Conservation (phyloP, 2,888 invertebrate species). For the Mongoloraphidia duomilia region DNA sequence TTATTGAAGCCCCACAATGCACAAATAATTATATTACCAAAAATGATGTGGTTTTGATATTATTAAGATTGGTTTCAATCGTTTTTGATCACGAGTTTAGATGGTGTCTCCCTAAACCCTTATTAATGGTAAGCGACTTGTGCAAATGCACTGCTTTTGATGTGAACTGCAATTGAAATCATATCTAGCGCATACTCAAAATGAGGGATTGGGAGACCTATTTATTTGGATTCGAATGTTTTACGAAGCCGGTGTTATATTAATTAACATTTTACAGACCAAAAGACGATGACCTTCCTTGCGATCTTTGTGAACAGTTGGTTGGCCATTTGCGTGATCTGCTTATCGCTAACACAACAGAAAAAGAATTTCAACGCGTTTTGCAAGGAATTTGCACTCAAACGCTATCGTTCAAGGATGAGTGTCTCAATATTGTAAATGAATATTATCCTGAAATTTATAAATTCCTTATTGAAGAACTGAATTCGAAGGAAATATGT, state of each 20-base stretch:
- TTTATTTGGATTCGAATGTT: conserved; percentile 22
- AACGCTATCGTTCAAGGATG: conserved; percentile 52
- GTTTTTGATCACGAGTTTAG: too few species aligned
- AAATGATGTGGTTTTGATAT: too few species aligned
- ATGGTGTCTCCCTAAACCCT: too few species aligned
- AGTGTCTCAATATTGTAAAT: conserved; percentile 64
- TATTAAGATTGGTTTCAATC: too few species aligned
- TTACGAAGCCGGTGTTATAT: conserved; percentile 40
- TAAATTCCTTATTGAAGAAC: conserved; percentile 46
- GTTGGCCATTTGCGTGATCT: conserved; percentile 66
- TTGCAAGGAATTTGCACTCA: conserved; percentile 68
- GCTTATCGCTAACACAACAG: conserved; percentile 72
- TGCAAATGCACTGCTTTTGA: too few species aligned
- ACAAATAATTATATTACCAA: too few species aligned
- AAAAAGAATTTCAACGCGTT: conserved; percentile 63
- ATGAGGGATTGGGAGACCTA: too few species aligned
- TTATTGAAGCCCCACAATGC: too few species aligned
- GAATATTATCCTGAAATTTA: conserved; percentile 67
- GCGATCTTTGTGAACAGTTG: conserved; percentile 74
- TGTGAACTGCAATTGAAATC: too few species aligned
- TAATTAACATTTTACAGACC: conserved; percentile 25
- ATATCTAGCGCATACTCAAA: too few species aligned
- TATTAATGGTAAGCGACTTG: too few species aligned
- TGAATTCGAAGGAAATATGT: conserved; percentile 59
- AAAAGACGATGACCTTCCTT: conserved; percentile 48